A percentile compares a stretch with the other conserved stretches of the same genome.
Conservation (phyloP, 2,797 vertebrate genomes). For the Bovichtus variegatus region DNA sequence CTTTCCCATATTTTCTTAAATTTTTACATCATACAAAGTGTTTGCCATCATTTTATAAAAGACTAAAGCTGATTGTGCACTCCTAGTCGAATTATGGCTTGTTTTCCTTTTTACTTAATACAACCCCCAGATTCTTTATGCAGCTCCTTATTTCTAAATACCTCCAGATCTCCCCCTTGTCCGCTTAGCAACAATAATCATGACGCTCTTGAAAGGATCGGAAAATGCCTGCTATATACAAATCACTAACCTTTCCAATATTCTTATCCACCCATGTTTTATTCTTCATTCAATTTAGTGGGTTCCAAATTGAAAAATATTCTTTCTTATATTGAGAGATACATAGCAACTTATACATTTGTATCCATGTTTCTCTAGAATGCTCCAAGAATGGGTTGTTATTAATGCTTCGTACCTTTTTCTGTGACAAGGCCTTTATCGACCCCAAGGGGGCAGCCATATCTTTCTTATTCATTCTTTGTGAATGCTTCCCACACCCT, state of each 20-base stretch:
- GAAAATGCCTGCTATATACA: background rate
- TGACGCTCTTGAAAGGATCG: background rate
- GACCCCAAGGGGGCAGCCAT: too few relatives aligned
- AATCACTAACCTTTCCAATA: background rate
- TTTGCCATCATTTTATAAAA: background rate
- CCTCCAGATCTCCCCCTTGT: background rate
- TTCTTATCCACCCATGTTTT: background rate
- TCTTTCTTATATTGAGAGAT: too few relatives aligned
- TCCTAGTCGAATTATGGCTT: background rate
- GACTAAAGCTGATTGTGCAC: background rate
- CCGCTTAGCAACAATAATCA: background rate
- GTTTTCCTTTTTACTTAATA: background rate
- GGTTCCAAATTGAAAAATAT: too few relatives aligned
- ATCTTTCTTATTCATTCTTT: too few relatives aligned
- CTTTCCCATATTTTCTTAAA: background rate
- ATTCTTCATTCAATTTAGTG: too few relatives aligned
- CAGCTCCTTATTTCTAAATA: background rate
- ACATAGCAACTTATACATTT: too few relatives aligned
- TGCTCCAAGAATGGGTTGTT: too few relatives aligned
- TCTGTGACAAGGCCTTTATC: too few relatives aligned
- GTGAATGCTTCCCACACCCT: background rate
- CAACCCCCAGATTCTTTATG: background rate
- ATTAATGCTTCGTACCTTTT: too few relatives aligned
- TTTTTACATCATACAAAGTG: background rate
- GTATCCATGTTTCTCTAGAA: too few relatives aligned